Conservation (phyloP, 2,888 invertebrate genomes). For the Allolobophora icterica region DNA sequence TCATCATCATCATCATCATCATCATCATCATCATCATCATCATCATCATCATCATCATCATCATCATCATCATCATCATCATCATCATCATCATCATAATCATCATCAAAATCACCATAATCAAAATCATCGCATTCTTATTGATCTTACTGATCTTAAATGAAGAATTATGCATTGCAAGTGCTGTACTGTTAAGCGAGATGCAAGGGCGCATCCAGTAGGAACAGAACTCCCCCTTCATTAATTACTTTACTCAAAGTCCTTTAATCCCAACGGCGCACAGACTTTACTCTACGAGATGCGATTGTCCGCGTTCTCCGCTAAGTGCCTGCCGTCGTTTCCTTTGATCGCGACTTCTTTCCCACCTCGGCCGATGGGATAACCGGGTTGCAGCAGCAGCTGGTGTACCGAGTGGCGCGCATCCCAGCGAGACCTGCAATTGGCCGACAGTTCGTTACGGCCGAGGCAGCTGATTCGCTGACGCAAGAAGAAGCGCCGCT, state of each 20-base stretch:
- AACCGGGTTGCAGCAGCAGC: neutral
- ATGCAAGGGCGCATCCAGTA: too few species aligned
- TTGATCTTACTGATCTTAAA: too few species aligned
- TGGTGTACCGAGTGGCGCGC: neutral
- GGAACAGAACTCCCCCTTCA: too few species aligned
- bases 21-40: conserved; percentile 36
- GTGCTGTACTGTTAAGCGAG: too few species aligned
- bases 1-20: conserved; percentile 37
- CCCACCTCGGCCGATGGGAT: neutral
- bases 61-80: too few species aligned
- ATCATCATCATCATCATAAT: too few species aligned
- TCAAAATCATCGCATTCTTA: too few species aligned
- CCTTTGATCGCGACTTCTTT: conserved; percentile 17
- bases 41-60: too few species aligned
- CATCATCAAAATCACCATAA: too few species aligned
- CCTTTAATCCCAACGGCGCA: too few species aligned
- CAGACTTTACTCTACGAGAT: neutral
- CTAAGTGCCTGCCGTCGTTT: neutral
- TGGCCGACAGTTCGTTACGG: neutral
- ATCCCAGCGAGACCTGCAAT: neutral
- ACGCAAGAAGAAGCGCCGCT: neutral
- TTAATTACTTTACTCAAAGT: too few species aligned
- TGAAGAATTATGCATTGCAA: too few species aligned
- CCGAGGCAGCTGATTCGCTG: neutral
- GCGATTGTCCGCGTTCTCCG: neutral